Evolutionary conservation across 2,888 invertebrate species (phyloP).

Genomic region (Microdon myrmicae): DNA sequence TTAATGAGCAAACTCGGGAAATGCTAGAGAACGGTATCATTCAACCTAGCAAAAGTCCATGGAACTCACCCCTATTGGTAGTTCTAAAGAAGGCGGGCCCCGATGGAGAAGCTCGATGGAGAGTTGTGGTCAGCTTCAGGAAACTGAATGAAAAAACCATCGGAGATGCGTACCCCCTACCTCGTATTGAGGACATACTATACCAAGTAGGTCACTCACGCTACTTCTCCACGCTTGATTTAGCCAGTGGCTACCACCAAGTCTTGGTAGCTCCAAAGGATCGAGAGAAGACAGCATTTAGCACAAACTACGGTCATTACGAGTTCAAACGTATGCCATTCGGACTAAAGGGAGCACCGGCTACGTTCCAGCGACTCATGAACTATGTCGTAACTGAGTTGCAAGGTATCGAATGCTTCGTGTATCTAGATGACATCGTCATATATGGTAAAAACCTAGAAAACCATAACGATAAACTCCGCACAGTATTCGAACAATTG

Average conservation of each 20-base stretch:
- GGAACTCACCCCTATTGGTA: constrained; percentile 4
- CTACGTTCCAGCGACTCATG: too few species aligned
- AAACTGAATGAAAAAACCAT: constrained; percentile 36
- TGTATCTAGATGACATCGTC: too few species aligned
- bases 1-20: too few species aligned
- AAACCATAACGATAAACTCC: too few species aligned
- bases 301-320: constrained; percentile 23
- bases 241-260: constrained; percentile 45
- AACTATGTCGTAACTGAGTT: too few species aligned
- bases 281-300: constrained; percentile 38
- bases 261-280: constrained; percentile 24
- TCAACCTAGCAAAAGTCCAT: constrained; percentile 1
- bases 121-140: neutral
- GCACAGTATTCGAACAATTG: too few species aligned
- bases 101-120: neutral
- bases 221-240: constrained; percentile 42
- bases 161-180: constrained; percentile 22
- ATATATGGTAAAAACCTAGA: too few species aligned
- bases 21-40: too few species aligned
- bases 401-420: too few species aligned
- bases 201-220: constrained; percentile 37
- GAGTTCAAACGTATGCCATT: constrained; percentile 57
- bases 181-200: constrained; percentile 38
- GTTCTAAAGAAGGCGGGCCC: constrained; percentile 1
- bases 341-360: too few species aligned